Evolutionary conservation across 2,888 invertebrate genomes (phyloP).

Genomic region (Drosophila nr. fundita): DNA sequence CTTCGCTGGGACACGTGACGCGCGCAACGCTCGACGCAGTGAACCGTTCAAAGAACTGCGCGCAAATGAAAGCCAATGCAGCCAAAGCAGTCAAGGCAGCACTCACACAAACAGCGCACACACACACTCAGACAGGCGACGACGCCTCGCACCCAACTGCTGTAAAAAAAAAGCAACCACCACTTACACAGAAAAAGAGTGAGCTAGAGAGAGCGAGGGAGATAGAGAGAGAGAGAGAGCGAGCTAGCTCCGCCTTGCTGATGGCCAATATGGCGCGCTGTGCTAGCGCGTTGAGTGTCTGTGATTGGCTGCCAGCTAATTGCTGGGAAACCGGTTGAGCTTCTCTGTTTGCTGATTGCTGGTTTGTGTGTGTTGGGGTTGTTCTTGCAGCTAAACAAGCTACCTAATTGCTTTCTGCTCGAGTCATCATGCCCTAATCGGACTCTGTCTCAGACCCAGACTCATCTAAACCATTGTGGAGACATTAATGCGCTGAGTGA

Average conservation of each 20-base stretch:
- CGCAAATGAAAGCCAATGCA: slow-evolving; percentile 71
- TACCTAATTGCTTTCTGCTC: slow-evolving; percentile 81
- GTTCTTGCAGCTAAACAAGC: slow-evolving; percentile 35
- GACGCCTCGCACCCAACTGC: slow-evolving; percentile 54
- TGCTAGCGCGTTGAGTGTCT: slow-evolving; percentile 23
- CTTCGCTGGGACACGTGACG: slow-evolving; percentile 21
- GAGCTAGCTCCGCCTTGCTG: slow-evolving; percentile 71
- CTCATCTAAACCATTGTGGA: slow-evolving; percentile 45
- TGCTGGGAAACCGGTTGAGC: slow-evolving; percentile 61
- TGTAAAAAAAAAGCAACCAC: slow-evolving; percentile 63
- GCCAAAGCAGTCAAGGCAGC: slow-evolving; percentile 32
- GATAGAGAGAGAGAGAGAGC: slow-evolving; percentile 4
- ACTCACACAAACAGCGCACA: slow-evolving; percentile 55
- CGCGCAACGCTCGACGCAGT: slow-evolving; percentile 64
- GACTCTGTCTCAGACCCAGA: slow-evolving; percentile 51
- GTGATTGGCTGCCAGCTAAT: slow-evolving; percentile 70
- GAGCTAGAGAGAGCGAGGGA: slow-evolving; percentile 1
- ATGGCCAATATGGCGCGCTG: slow-evolving; percentile 79
- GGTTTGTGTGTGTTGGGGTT: slow-evolving; percentile 31
- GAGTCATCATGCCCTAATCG: slow-evolving; percentile 70
- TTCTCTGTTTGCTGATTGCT: slow-evolving; percentile 46
- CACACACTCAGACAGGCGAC: background rate
- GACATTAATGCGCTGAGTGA: background rate
- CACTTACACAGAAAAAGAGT: slow-evolving; percentile 26
- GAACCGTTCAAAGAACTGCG: slow-evolving; percentile 83